phyloP scores from a whole-genome alignment of 1,140 invertebrate species.

The Drosophila seguyi region DNA sequence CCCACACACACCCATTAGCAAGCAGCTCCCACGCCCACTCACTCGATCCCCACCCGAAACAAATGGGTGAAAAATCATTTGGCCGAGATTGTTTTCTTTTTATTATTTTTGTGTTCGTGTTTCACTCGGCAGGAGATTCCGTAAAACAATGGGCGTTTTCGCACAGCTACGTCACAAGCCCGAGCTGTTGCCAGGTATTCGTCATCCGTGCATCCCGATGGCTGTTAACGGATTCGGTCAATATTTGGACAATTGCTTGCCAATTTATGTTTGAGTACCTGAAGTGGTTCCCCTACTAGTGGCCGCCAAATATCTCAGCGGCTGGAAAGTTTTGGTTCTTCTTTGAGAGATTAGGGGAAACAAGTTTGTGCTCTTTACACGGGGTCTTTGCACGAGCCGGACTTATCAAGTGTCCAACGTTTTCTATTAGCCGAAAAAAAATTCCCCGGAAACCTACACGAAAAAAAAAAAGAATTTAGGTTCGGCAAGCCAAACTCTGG shows the following conservation, averaged over 20 bases:
- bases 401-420: constrained; percentile 7
- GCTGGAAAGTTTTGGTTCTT: constrained; percentile 18
- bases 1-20: constrained; percentile 12
- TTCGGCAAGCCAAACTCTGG: constrained; percentile 2
- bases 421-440: constrained; percentile 34
- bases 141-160: constrained; percentile 26
- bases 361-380: constrained; percentile 12
- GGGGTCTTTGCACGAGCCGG: constrained; percentile 4
- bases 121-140: constrained; percentile 44
- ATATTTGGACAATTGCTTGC: constrained; percentile 68
- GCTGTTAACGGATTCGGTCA: constrained; percentile 42
- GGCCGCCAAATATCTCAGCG: not conserved
- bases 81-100: constrained; percentile 24
- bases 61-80: constrained; percentile 15
- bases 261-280: constrained; percentile 31
- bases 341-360: not conserved
- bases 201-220: constrained; percentile 14
- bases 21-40: constrained; percentile 12
- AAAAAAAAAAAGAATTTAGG: constrained; percentile 17
- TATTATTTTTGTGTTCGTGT: constrained; percentile 32
- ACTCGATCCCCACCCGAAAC: not conserved
- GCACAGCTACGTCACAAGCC: constrained; percentile 41
- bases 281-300: constrained; percentile 48
- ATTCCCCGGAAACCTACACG: constrained; percentile 35
- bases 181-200: constrained; percentile 28